phyloP scores from a whole-genome alignment of 2,888 invertebrate genomes.

The Conistra vaccinii region DNA sequence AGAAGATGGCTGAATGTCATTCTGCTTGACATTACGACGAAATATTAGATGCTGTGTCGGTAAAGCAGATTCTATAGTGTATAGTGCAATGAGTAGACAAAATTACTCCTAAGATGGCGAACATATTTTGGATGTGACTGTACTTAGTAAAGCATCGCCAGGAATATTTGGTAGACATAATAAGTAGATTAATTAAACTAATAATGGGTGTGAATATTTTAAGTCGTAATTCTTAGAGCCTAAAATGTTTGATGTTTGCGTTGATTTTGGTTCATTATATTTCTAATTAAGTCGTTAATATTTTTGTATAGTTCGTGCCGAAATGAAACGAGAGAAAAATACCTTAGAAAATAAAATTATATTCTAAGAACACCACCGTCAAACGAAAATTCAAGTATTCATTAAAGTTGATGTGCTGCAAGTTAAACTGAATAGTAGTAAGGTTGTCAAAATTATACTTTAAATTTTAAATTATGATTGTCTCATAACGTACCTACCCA shows the following conservation, averaged over 20 bases:
- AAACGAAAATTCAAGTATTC: not conserved
- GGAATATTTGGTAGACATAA: slow-evolving; percentile 69
- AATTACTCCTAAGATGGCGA: not conserved
- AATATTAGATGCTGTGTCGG: not conserved
- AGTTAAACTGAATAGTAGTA: not conserved
- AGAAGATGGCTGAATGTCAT: not conserved
- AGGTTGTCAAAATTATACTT: not conserved
- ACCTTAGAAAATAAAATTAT: not conserved
- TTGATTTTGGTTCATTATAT: slow-evolving; percentile 11
- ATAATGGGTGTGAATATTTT: slow-evolving; percentile 22
- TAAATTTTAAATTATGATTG: too few relatives aligned
- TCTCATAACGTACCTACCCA: too few relatives aligned
- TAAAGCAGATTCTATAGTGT: not conserved
- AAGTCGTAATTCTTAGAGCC: slow-evolving; percentile 3
- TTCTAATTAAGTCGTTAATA: slow-evolving; percentile 5
- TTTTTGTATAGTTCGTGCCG: not conserved
- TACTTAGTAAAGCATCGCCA: slow-evolving; percentile 62
- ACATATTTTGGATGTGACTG: slow-evolving; percentile 4
- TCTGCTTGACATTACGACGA: not conserved
- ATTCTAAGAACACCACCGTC: not conserved
- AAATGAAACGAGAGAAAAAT: not conserved
- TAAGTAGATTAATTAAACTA: slow-evolving; percentile 63
- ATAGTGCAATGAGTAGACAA: not conserved
- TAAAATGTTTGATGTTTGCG: not conserved
- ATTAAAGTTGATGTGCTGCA: not conserved